These are phyloP conservation scores for Phyllostomus hastatus DNA, from an alignment of 2,113 vertebrate genomes.

Conservation along the genomic window DNA sequence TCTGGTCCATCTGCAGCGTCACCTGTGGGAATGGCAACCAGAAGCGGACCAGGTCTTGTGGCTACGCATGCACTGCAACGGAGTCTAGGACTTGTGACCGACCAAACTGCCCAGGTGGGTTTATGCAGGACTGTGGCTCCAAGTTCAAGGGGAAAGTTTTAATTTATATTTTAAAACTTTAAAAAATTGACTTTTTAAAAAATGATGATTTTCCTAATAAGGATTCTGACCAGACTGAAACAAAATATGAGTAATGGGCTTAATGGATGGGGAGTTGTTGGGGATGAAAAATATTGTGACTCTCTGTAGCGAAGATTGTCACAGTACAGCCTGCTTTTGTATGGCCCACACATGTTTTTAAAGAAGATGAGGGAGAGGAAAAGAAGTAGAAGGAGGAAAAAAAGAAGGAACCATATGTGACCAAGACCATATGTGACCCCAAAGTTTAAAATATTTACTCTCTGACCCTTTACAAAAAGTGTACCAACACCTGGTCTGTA, in stretches of 20 bases:
- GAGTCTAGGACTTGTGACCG: constrained; percentile 95
- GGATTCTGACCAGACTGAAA: not conserved
- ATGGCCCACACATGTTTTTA: not conserved
- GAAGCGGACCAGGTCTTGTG: constrained; percentile 94
- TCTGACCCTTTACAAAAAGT: not conserved
- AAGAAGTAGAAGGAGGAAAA: not conserved
- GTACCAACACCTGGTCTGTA: not conserved
- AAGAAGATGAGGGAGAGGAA: not conserved
- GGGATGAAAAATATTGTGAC: not conserved
- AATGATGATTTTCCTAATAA: not conserved
- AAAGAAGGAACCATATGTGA: not conserved
- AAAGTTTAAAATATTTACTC: not conserved
- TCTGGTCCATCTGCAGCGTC: constrained; percentile 93
- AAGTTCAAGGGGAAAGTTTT: not conserved
- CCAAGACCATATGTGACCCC: not conserved
- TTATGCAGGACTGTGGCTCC: not conserved
- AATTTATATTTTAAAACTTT: not conserved
- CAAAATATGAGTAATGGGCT: not conserved
- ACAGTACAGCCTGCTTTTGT: not conserved
- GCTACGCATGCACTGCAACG: constrained; percentile 94
- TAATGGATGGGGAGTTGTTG: not conserved
- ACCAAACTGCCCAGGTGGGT: constrained; percentile 93
- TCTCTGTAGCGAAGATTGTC: not conserved
- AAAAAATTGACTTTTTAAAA: not conserved
- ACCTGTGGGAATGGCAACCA: constrained; percentile 94